Evolutionary conservation across 2,888 invertebrate genomes (phyloP), one percentile per base, ranked within the genome.

Genomic region (Norana najaformis): DNA sequence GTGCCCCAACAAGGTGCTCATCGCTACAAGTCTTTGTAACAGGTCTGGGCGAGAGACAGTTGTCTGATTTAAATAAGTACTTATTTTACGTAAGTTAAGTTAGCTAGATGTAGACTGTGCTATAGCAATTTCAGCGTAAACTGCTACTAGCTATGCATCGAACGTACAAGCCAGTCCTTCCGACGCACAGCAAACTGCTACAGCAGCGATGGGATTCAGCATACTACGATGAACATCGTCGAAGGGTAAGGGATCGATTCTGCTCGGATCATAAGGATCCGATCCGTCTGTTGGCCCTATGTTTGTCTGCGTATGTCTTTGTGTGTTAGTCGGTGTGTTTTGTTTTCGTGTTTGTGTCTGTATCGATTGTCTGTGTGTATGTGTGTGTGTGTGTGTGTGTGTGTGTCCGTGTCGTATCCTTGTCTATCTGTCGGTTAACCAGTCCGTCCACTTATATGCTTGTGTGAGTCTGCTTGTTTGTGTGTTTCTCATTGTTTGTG

Each of bases 131-230:
- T n/a, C n/a, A n/a, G n/a, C 30, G n/a, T 69, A n/a, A 8, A 5
- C n/a, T 69, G 69, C n/a, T 37, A 36, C 20, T 37, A 85, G 35
- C 36, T 35, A 85, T 85, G 85, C 85, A 85, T 85, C 85, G 85
- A 37, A 85, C 85, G 85, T 85, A 85, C 85, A 85, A 85, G 16
- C 85, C 85, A 37, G 35, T 85, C 35, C 85, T 85, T 3, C 85
- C 85, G 14, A 85, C 85, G 85, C 85, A 85, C 23, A 85, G 37
- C 85, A 85, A 85, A 85, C 36, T 85, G 85, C 36, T 85, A 8
- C 85, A 85, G 34, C 85, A 85, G 37, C 85, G 85, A 35, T 85
- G 85, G 85, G 85, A 85, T 23, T 23, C 35, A 2, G 85, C 85
- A 23, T 85, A 85, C 36, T 85, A 85, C 36, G 85, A 85, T 5